phyloP scores from a whole-genome alignment of 2,113 vertebrate species.

The Scalopus aquaticus region DNA sequence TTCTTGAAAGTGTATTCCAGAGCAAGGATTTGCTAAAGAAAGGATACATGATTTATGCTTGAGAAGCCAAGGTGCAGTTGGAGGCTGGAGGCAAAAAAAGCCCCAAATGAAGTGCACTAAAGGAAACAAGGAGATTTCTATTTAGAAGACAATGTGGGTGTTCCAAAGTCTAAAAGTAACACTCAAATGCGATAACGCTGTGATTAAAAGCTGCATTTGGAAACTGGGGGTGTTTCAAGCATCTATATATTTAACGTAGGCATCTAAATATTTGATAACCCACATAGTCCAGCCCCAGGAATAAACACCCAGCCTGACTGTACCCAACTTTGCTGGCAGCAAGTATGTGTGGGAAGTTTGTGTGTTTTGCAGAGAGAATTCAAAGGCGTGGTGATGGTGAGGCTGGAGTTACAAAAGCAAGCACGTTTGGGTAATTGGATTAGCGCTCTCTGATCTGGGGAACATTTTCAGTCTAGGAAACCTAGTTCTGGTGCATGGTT shows the following conservation, averaged over 20 bases:
- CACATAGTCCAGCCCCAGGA: not conserved
- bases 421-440: not conserved
- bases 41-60: not conserved
- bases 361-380: constrained; percentile 26
- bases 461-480: not conserved
- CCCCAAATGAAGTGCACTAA: not conserved
- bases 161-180: not conserved
- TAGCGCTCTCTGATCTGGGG: not conserved
- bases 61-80: not conserved
- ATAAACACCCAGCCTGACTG: not conserved
- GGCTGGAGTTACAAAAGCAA: not conserved
- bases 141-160: not conserved
- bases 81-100: not conserved
- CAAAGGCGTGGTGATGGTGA: not conserved
- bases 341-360: not conserved
- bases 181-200: not conserved
- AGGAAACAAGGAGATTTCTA: not conserved
- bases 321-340: not conserved
- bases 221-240: not conserved
- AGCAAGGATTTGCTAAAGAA: not conserved
- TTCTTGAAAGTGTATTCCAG: not conserved
- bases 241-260: not conserved
- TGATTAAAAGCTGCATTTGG: not conserved
- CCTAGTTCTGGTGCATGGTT: no score
- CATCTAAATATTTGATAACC: not conserved